Conservation (phyloP, 2,888 invertebrate genomes). For the Branchipolynoe longqiensis region DNA sequence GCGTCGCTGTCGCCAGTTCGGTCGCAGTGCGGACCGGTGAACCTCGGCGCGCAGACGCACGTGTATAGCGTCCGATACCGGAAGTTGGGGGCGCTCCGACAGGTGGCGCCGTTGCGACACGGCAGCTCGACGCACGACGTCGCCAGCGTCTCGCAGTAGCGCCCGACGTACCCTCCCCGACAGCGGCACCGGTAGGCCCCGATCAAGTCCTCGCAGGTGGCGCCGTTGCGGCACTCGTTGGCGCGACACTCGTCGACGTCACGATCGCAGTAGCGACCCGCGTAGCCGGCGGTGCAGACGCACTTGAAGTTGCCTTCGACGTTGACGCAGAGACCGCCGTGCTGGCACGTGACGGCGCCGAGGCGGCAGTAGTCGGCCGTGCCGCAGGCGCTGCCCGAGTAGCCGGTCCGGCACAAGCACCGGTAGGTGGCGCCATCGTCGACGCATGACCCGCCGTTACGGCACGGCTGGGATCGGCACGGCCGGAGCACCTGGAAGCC, state of each 20-base stretch:
- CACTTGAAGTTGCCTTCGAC: conserved; percentile 26
- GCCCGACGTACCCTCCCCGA: conserved; percentile 84
- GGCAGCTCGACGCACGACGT: conserved; percentile 23
- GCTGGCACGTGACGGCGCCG: not conserved
- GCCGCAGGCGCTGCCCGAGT: not conserved
- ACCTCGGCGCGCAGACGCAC: not conserved
- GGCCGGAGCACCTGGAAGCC: conserved; percentile 3
- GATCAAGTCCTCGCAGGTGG: conserved; percentile 61
- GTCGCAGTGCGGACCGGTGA: conserved; percentile 10
- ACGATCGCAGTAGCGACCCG: conserved; percentile 7
- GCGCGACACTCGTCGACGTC: conserved; percentile 59
- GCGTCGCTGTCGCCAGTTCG: not conserved
- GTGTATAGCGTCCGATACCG: conserved; percentile 9
- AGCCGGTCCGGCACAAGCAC: conserved; percentile 18
- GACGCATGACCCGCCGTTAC: conserved; percentile 1
- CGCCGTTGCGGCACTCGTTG: conserved; percentile 58
- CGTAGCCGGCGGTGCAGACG: conserved; percentile 47
- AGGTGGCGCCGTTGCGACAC: conserved; percentile 18
- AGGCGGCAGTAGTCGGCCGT: not conserved
- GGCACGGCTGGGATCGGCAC: conserved; percentile 28
- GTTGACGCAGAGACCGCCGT: conserved; percentile 39
- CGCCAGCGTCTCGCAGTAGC: conserved; percentile 11
- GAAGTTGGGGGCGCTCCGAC: not conserved
- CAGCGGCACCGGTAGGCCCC: conserved; percentile 91
- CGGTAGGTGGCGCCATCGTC: not conserved